Evolutionary conservation across 2,113 vertebrate genomes (phyloP), one percentile per base, ranked within the genome.

Genomic region (Anser cygnoides): DNA sequence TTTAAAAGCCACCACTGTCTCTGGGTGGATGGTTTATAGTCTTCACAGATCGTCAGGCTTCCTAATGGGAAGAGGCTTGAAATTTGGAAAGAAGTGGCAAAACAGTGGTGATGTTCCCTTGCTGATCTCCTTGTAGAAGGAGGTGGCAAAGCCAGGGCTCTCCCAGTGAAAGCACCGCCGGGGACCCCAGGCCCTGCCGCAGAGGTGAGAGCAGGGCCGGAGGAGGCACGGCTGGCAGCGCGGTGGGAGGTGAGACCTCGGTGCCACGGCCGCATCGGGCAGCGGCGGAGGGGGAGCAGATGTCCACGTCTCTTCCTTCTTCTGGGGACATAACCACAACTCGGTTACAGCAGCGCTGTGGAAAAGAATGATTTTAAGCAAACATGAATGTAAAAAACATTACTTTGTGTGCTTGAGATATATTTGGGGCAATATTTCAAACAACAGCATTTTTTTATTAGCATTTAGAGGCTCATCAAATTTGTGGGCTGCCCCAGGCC

Each of bases 101-200:
- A 75, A 4, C 33, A 31, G 3, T 2, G 67, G 93, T 7, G 78
- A 17, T 54, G 33, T 71, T 83, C 67, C 31, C 31, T 39, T 55
- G 80, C 52, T 52, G 23, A 77, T 4, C 15, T 89, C 26, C 52
- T 74, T 39, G 57, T n/a, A 10, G 37, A 2, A 3, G 0, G 5
- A 26, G 81, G 28, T 33, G 71, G 29, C 46, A 37, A 11, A 5
- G 9, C 11, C 20, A 2, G 9, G 41, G 17, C 15, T 7, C 49
- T 20, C 15, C 14, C 31, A 6, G 33, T 1, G 1, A 0, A 12
- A 63, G 4, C 31, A 8, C 3, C 7, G 0, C 3, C 3, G 11
- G 66, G 43, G 63, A 31, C 17, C 4, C 25, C 3, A 17, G 37
- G 11, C 20, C 18, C n/a, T 15, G 4, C 25, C 9, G n/a, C 49